These are phyloP conservation scores for Hesperia comma DNA, from an alignment of 2,888 invertebrate species.

Conservation along the genomic window DNA sequence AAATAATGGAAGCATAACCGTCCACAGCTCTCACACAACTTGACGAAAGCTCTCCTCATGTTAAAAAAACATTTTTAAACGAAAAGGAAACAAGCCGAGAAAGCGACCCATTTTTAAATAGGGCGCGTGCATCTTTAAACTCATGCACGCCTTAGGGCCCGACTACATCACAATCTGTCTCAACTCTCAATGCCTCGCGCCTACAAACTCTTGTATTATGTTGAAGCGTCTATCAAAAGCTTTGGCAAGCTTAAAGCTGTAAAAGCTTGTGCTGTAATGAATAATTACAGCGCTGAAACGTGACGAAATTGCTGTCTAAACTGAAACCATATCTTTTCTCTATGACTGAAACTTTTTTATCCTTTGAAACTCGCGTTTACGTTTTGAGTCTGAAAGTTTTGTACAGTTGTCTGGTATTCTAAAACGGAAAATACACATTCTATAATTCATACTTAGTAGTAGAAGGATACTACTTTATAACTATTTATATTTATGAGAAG, in stretches of 20 bases:
- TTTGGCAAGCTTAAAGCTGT: conserved; percentile 19
- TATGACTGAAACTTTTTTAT: too few relatives aligned
- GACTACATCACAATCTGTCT: background rate
- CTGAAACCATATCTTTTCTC: conserved; percentile 7
- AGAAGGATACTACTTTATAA: too few relatives aligned
- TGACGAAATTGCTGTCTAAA: conserved; percentile 2
- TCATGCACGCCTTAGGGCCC: background rate
- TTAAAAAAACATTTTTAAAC: background rate
- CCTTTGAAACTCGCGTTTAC: background rate
- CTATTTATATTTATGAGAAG: too few relatives aligned
- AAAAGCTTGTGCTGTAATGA: conserved; percentile 2
- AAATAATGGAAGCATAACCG: too few relatives aligned
- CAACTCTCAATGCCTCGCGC: too few relatives aligned
- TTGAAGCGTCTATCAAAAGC: conserved; percentile 10
- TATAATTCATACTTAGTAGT: too few relatives aligned
- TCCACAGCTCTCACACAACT: background rate
- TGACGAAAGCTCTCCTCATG: background rate
- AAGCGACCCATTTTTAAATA: background rate
- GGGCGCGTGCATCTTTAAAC: background rate
- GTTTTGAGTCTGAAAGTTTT: background rate
- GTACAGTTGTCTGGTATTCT: background rate
- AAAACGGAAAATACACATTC: too few relatives aligned
- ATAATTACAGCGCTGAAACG: background rate
- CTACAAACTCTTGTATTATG: background rate
- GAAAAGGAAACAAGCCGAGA: background rate